These are phyloP conservation scores for Andricus curvator DNA, from an alignment of 2,888 invertebrate species.

Conservation along the genomic window DNA sequence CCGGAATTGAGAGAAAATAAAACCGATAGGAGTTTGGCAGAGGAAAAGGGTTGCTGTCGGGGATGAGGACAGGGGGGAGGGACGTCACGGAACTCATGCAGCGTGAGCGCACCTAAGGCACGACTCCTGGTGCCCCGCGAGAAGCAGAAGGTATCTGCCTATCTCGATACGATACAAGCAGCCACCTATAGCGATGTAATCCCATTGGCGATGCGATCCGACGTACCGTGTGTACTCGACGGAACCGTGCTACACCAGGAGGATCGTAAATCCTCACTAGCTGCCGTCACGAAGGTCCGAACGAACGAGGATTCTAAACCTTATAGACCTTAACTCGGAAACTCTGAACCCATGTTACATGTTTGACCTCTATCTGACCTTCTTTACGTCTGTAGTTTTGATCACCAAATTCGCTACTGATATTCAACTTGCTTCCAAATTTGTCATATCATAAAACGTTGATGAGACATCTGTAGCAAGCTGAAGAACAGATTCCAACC, in stretches of 20 bases:
- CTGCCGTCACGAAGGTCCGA: slow-evolving; percentile 71
- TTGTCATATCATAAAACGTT: background rate
- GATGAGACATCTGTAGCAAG: too few relatives aligned
- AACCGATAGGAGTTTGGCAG: slow-evolving; percentile 61
- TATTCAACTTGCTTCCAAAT: background rate
- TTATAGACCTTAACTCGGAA: slow-evolving; percentile 63
- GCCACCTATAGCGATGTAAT: slow-evolving; percentile 73
- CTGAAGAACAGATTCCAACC: too few relatives aligned
- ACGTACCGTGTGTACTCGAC: slow-evolving; percentile 69
- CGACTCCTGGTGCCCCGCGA: slow-evolving; percentile 65
- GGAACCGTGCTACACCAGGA: slow-evolving; percentile 70
- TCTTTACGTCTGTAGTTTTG: background rate
- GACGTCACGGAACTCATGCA: slow-evolving; percentile 75
- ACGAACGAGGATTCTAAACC: slow-evolving; percentile 65
- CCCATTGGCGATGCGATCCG: slow-evolving; percentile 75
- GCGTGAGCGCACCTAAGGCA: slow-evolving; percentile 71
- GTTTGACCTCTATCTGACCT: background rate
- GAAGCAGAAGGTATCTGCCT: slow-evolving; percentile 65
- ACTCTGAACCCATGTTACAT: slow-evolving; percentile 49
- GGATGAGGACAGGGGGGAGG: slow-evolving; percentile 53
- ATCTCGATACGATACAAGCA: slow-evolving; percentile 72
- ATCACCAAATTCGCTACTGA: background rate
- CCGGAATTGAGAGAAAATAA: slow-evolving; percentile 69
- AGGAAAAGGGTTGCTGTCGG: slow-evolving; percentile 50
- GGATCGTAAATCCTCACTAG: slow-evolving; percentile 75